A percentile compares a stretch with the other conserved stretches of the same genome.
These are phyloP conservation scores for Herminia tarsipennalis DNA, from an alignment of 2,888 invertebrate genomes.

Conservation along the genomic window DNA sequence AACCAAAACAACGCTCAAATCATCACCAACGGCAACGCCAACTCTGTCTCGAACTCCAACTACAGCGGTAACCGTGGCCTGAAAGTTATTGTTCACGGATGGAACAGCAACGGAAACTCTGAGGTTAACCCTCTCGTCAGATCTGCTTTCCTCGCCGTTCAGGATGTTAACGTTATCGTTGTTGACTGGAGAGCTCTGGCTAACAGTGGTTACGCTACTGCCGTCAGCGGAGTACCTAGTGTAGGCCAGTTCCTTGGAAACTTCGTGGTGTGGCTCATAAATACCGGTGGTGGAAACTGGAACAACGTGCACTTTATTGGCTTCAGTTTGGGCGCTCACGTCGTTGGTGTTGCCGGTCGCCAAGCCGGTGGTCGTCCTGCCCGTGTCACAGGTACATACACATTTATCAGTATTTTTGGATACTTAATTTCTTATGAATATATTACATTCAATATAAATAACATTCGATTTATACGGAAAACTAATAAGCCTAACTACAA, in stretches of 20 bases:
- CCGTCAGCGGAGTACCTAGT: conserved; percentile 53
- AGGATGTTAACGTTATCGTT: conserved; percentile 65
- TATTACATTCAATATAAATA: too few relatives aligned
- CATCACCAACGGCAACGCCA: conserved; percentile 46
- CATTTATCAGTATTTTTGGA: too few relatives aligned
- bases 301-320: conserved; percentile 71
- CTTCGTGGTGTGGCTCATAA: conserved; percentile 65
- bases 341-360: conserved; percentile 69
- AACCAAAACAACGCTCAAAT: conserved; percentile 50
- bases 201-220: conserved; percentile 47
- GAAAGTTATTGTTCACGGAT: conserved; percentile 68
- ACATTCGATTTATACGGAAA: too few relatives aligned
- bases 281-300: conserved; percentile 64
- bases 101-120: conserved; percentile 63
- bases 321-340: conserved; percentile 74
- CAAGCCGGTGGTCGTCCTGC: conserved; percentile 48
- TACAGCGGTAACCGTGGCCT: conserved; percentile 46
- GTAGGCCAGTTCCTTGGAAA: conserved; percentile 64
- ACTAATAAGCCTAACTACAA: too few relatives aligned
- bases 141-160: conserved; percentile 58
- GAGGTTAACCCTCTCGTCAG: conserved; percentile 56
- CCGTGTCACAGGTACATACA: conserved; percentile 66
- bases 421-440: too few relatives aligned
- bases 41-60: conserved; percentile 51
- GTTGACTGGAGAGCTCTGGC: conserved; percentile 65